phyloP scores from a whole-genome alignment of 2,113 vertebrate species.

The Paedocypris sp. region DNA sequence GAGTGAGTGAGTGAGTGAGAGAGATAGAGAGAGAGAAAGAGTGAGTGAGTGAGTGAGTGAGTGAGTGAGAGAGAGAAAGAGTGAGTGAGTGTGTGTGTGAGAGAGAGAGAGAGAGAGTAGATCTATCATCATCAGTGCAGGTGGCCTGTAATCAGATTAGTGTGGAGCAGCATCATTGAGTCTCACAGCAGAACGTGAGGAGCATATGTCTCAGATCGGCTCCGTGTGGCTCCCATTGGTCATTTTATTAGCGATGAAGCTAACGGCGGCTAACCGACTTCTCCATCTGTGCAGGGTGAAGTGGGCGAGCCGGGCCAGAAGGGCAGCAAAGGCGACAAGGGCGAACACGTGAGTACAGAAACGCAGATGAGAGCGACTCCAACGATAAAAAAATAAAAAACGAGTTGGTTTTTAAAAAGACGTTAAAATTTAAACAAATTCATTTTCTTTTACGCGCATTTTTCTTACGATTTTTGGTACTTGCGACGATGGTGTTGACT shows the following conservation, averaged over 20 bases:
- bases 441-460: no score
- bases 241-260: constrained; percentile 1
- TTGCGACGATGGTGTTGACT: no score
- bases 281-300: constrained; percentile 73
- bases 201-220: constrained; percentile 34
- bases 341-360: constrained; percentile 84
- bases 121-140: constrained; percentile 41
- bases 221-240: constrained; percentile 6
- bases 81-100: background rate
- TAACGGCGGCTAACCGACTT: background rate
- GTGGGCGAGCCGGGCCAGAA: constrained; percentile 94
- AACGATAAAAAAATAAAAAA: no score
- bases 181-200: constrained; percentile 10
- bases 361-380: no score
- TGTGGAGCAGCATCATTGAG: constrained; percentile 26
- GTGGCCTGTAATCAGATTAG: constrained; percentile 27
- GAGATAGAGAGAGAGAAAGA: no score
- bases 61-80: no score
- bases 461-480: no score
- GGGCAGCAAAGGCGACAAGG: constrained; percentile 92
- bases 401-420: no score
- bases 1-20: no score
- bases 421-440: no score
- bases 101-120: no score
- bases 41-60: no score